phyloP scores from a whole-genome alignment of 2,113 vertebrate genomes.

The Ceyx melanurus region DNA sequence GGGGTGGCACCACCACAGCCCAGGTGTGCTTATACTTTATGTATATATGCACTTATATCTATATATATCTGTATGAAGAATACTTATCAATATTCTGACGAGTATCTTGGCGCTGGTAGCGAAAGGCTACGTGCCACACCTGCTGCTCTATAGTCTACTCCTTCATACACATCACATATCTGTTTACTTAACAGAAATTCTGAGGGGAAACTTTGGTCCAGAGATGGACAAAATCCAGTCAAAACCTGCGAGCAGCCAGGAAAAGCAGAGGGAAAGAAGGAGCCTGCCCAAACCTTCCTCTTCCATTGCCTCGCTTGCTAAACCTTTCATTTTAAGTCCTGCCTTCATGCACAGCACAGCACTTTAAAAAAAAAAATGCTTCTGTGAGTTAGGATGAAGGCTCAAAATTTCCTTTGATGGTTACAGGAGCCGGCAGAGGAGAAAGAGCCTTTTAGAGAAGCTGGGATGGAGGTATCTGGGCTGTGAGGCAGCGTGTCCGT shows the following conservation, averaged over 20 bases:
- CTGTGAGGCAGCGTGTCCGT: neutral
- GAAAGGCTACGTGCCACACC: neutral
- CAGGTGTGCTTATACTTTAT: neutral
- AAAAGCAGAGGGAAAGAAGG: neutral
- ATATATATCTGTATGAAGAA: neutral
- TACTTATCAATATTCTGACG: neutral
- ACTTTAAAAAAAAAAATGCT: neutral
- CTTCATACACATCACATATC: neutral
- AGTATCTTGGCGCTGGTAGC: accelerated
- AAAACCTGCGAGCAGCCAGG: neutral
- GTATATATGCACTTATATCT: too few relatives aligned
- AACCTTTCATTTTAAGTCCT: neutral
- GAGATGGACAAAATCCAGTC: neutral
- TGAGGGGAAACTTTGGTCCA: neutral
- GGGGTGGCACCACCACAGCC: neutral
- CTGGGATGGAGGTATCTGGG: neutral
- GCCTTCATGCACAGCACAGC: neutral
- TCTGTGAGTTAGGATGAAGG: neutral
- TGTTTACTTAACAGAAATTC: neutral
- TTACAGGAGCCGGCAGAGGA: constrained; percentile 29
- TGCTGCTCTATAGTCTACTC: neutral
- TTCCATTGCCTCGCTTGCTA: neutral
- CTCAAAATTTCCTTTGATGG: constrained; percentile 7
- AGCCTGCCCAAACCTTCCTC: neutral
- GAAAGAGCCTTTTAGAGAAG: neutral